A percentile compares a stretch with the other conserved stretches of the same genome.
phyloP scores from a whole-genome alignment of 1,140 invertebrate genomes.

The Heliothis virescens region DNA sequence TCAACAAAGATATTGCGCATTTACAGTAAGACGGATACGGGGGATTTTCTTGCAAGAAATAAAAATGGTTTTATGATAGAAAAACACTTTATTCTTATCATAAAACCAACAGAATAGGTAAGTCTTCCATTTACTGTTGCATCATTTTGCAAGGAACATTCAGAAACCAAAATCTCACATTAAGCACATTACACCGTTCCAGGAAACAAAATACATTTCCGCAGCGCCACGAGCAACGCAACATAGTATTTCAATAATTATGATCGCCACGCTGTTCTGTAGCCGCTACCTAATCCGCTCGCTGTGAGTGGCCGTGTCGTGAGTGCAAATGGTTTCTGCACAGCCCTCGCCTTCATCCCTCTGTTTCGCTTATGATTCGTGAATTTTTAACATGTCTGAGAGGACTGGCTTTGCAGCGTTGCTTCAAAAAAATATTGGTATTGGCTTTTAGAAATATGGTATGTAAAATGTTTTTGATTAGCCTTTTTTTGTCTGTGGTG shows the following conservation, averaged over 20 bases:
- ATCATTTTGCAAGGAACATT: too few species aligned
- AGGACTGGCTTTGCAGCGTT: constrained; percentile 57
- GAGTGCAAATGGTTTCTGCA: constrained; percentile 59
- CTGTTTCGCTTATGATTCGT: constrained; percentile 72
- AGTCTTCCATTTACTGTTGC: too few species aligned
- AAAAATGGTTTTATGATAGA: neutral
- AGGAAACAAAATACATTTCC: neutral
- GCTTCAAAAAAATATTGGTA: constrained; percentile 40
- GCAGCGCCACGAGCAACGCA: neutral
- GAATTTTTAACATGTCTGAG: constrained; percentile 74
- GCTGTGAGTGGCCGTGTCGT: constrained; percentile 46
- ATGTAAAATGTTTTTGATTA: constrained; percentile 17
- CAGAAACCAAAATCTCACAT: too few species aligned
- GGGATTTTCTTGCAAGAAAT: neutral
- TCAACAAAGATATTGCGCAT: neutral
- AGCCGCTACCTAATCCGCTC: constrained; percentile 39
- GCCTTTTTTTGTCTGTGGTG: constrained; percentile 13
- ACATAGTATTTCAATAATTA: constrained; percentile 37
- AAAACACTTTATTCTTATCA: neutral
- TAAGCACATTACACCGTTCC: neutral
- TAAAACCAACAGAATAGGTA: too few species aligned
- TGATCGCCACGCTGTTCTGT: neutral
- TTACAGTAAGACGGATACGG: neutral
- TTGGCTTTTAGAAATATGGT: constrained; percentile 41
- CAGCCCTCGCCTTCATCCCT: constrained; percentile 53